A percentile compares a stretch with the other conserved stretches of the same genome.
Conservation (phyloP, 2,113 vertebrate genomes). For the Mirza zaza region DNA sequence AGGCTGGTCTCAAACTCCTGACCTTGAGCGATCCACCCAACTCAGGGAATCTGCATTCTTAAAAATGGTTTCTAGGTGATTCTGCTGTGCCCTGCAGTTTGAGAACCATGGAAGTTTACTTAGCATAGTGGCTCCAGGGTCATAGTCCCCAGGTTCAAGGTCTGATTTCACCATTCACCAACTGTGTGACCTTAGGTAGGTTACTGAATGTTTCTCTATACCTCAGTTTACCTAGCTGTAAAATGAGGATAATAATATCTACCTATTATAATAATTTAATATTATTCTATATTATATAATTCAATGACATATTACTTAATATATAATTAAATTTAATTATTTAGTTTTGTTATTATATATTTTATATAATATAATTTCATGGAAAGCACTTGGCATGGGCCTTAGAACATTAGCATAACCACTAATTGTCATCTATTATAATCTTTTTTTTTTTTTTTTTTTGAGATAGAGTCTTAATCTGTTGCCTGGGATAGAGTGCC, state of each 20-base stretch:
- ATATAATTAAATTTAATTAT: not conserved
- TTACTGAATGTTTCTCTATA: not conserved
- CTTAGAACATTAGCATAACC: not conserved
- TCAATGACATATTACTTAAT: not conserved
- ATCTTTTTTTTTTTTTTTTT: not conserved
- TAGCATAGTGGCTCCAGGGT: not conserved
- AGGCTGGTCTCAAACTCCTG: too few relatives aligned
- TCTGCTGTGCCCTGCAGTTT: not conserved
- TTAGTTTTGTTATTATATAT: not conserved
- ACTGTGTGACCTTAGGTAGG: not conserved
- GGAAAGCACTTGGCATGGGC: not conserved
- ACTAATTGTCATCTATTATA: not conserved
- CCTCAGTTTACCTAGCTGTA: conserved; percentile 7
- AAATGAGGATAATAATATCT: not conserved
- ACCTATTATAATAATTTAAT: not conserved
- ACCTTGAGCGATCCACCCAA: too few relatives aligned
- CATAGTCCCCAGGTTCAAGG: not conserved
- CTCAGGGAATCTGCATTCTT: not conserved
- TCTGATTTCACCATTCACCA: not conserved
- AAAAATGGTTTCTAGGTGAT: not conserved
- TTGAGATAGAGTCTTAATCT: too few relatives aligned
- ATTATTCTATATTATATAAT: not conserved
- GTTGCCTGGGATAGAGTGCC: too few relatives aligned
- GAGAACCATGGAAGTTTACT: not conserved
- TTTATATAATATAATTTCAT: not conserved